Evolutionary conservation across 2,797 vertebrate species (phyloP).

Genomic region (Sebastes hubbsi): DNA sequence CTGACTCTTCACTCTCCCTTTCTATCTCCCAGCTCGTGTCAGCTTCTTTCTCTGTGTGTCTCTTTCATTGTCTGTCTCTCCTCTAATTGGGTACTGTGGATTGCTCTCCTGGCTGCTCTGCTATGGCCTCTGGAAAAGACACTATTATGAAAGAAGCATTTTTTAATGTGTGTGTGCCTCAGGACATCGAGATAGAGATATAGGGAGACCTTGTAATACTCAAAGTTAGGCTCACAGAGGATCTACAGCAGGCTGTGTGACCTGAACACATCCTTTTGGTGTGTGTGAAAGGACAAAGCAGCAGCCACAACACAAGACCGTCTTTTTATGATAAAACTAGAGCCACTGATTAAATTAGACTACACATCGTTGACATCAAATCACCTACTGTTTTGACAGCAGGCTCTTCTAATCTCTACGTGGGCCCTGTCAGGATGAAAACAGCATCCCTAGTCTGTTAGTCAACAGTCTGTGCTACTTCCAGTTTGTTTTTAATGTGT

Average conservation of each 20-base stretch:
- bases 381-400: constrained; percentile 47
- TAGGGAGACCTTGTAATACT: constrained; percentile 19
- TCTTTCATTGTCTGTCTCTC: neutral
- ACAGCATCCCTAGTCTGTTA: neutral
- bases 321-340: constrained; percentile 11
- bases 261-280: constrained; percentile 7
- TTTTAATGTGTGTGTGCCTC: neutral
- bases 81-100: neutral
- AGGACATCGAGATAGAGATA: neutral
- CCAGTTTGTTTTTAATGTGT: constrained; percentile 7
- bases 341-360: constrained; percentile 38
- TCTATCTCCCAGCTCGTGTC: neutral
- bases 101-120: neutral
- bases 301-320: neutral
- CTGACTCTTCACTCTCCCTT: neutral
- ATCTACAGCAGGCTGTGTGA: constrained; percentile 29
- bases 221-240: constrained; percentile 10
- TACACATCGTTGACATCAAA: constrained; percentile 20
- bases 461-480: neutral
- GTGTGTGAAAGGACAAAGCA: neutral
- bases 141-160: constrained; percentile 8
- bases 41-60: neutral
- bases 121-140: constrained; percentile 7
- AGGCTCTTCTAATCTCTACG: constrained; percentile 21
- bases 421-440: constrained; percentile 9